phyloP scores from a whole-genome alignment of 2,797 vertebrate species.

The Fistularia commersonii region DNA sequence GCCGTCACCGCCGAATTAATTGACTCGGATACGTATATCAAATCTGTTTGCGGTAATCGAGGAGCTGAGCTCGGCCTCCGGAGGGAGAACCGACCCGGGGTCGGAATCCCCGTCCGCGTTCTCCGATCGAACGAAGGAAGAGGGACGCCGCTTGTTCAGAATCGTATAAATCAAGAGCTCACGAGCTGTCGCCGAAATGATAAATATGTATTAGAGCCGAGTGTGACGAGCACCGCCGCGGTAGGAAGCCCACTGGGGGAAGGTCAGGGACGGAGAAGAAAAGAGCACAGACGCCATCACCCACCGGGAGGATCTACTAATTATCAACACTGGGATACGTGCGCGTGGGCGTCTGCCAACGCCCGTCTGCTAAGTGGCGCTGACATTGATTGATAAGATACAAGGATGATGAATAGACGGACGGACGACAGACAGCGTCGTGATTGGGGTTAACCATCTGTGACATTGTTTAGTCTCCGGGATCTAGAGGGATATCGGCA shows the following conservation, averaged over 20 bases:
- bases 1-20: conserved; percentile 47
- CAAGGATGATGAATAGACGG: conserved; percentile 42
- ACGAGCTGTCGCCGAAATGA: conserved; percentile 49
- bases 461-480: too few relatives aligned
- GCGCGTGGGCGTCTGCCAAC: conserved; percentile 17
- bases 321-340: conserved; percentile 62
- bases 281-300: conserved; percentile 43
- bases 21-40: conserved; percentile 56
- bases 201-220: conserved; percentile 66
- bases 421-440: conserved; percentile 36
- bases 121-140: conserved; percentile 47
- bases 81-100: too few relatives aligned
- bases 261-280: conserved; percentile 62
- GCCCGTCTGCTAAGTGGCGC: conserved; percentile 9
- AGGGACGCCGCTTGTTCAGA: conserved; percentile 61
- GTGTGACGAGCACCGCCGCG: conserved; percentile 60
- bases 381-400: conserved; percentile 61
- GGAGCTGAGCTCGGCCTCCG: conserved; percentile 28
- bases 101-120: conserved; percentile 45
- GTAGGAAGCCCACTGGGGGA: conserved; percentile 57
- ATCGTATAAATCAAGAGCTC: conserved; percentile 57
- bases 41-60: conserved; percentile 50
- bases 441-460: conserved; percentile 50
- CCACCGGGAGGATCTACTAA: conserved; percentile 68
- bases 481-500: too few relatives aligned